These are phyloP conservation scores for Chaunax sp. DNA, from an alignment of 2,797 vertebrate species.

Conservation along the genomic window DNA sequence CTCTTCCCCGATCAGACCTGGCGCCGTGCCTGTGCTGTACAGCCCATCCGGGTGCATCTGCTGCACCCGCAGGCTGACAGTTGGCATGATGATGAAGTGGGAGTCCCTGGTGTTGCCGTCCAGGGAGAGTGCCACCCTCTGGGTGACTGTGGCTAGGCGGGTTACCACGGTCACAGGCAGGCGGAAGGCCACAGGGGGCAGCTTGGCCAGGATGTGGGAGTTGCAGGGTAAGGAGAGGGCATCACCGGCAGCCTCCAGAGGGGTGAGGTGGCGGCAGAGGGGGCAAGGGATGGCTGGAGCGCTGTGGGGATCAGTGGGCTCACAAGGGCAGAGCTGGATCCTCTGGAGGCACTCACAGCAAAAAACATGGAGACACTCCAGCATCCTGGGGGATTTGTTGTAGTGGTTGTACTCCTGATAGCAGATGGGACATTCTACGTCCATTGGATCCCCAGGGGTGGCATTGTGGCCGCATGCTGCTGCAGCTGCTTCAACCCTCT, in stretches of 20 bases:
- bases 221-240: conserved; percentile 80
- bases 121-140: conserved; percentile 82
- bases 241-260: conserved; percentile 64
- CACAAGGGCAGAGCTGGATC: conserved; percentile 77
- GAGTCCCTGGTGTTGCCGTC: conserved; percentile 74
- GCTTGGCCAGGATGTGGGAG: conserved; percentile 75
- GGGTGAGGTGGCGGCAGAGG: conserved; percentile 84
- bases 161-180: conserved; percentile 58
- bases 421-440: conserved; percentile 85
- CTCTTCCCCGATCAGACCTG: conserved; percentile 55
- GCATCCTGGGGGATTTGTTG: conserved; percentile 82
- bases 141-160: conserved; percentile 74
- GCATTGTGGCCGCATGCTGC: conserved; percentile 12
- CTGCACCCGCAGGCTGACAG: conserved; percentile 85
- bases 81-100: conserved; percentile 83
- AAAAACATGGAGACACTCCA: conserved; percentile 85
- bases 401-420: conserved; percentile 86
- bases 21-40: conserved; percentile 19
- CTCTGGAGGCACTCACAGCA: conserved; percentile 85
- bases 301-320: conserved; percentile 46
- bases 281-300: conserved; percentile 79
- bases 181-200: conserved; percentile 67
- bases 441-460: conserved; percentile 67
- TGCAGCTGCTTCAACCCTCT: conserved; percentile 31
- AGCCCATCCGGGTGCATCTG: conserved; percentile 75